Evolutionary conservation across 2,888 invertebrate species (phyloP), one percentile per base, ranked within the genome.

Genomic region (Diarsia mendica): DNA sequence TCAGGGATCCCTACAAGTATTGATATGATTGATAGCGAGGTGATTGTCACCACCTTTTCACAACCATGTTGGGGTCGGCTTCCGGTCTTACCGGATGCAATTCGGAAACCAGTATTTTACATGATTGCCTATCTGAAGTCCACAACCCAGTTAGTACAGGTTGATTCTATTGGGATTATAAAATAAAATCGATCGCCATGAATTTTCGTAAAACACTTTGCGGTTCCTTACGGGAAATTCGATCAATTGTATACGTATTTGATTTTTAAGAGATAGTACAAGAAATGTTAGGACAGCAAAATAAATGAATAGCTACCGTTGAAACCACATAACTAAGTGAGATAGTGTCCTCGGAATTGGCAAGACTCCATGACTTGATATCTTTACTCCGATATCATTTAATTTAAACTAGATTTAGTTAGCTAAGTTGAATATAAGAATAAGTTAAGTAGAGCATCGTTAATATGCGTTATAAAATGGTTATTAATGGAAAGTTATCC

Each of bases 321-420:
- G 33, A 46, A 64, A 6, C 28, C 63, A 79, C 77, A 58, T 72
- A 49, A 71, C 64, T 77, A 64, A 77, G 18, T 55, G 3, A 71
- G 72, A 72, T 64, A 72, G 63, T 64, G 63, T 55, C 79, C 44
- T 79, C 49, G 33, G 44, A 77, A 72, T 77, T 77, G 79, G 79
- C 77, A 79, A 71, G 20, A 44, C 44, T 79, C 77, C 79, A 77
- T 44, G 15, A 78, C 48, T 39, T 28, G 53, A 61, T 68, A 53
- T 67, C 60, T 46, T 33, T 33, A 61, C n/a, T 49, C 2, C 18
- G 68, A 61, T 76, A 63, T 53, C 51, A 48, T 68, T 53, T 39
- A 23, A 53, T 68, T 68, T 53, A 10, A 76, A 53, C 28, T 48
- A 48, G n/a, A 68, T 61, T 48, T 13, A 55, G 39, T 9, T 39